Evolutionary conservation across 2,888 invertebrate species (phyloP), one percentile per base, ranked within the genome.

Genomic region (Spilosoma lubricipeda): DNA sequence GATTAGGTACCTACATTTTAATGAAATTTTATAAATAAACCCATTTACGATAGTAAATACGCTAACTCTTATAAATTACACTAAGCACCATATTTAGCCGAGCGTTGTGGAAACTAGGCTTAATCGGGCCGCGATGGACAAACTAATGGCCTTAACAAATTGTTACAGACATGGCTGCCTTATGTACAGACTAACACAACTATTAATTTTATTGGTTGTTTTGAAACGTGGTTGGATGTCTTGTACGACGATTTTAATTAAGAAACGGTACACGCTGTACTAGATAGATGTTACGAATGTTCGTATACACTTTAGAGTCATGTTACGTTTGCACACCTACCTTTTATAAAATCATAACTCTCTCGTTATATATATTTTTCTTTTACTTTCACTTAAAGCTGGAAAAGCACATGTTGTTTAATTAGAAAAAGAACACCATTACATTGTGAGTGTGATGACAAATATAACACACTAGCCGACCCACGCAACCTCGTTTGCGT

Each of bases 111-210:
- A 91, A 91, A 91, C 90, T 89, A 87, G 87, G 82, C 83, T 82
- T 85, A 84, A 87, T 87, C 85, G 85, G 76, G 77, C 83, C 78
- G 80, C 83, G 86, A 88, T 88, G 86, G 85, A 82, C 86, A 82
- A 86, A 86, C 81, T 89, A 90, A 92, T 90, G 84, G 84, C 86
- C 91, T 83, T 90, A 88, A 87, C 92, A 88, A 93, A 93, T 92
- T 89, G 88, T 86, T 87, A 88, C 88, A 84, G 76, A 79, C 80
- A 84, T 81, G 82, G 80, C 80, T 77, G 75, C 77, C 84, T 83
- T 81, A 74, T 82, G 83, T 85, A 85, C 85, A 84, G 83, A 86
- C 85, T 84, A 85, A 85, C 82, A 79, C 72, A 80, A 85, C 87
- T 84, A 88, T 88, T 87, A 83, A 86, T 87, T 86, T 87, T 86